Percentiles rank a stretch among this genome's conserved stretches.
Conservation (phyloP, 2,888 invertebrate species). For the Allophyes oxyacanthae region DNA sequence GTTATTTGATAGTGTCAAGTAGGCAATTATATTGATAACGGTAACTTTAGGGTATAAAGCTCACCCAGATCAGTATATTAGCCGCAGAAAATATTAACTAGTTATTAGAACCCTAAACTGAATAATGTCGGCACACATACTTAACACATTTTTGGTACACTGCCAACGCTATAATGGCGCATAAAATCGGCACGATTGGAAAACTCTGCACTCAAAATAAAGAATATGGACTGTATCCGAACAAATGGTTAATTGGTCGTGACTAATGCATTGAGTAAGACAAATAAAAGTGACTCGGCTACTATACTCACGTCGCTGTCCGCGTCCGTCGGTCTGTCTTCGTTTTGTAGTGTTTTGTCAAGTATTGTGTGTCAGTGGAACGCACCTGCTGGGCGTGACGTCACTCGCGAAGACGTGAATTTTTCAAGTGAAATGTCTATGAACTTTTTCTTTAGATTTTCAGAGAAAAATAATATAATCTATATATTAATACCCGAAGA, state of each 20-base stretch:
- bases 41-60: too few species aligned
- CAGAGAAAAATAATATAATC: too few species aligned
- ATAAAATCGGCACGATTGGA: constrained; percentile 42
- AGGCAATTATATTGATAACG: too few species aligned
- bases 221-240: constrained; percentile 38
- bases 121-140: constrained; percentile 21
- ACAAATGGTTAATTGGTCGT: constrained; percentile 56
- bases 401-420: constrained; percentile 39
- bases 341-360: constrained; percentile 57
- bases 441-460: constrained; percentile 24
- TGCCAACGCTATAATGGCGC: constrained; percentile 41
- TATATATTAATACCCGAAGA: too few species aligned
- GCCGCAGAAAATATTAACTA: too few species aligned
- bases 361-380: constrained; percentile 64
- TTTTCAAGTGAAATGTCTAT: constrained; percentile 23
- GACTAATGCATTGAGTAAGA: constrained; percentile 63
- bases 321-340: constrained; percentile 49
- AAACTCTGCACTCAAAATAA: constrained; percentile 32
- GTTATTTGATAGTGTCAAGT: too few species aligned
- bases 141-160: constrained; percentile 42
- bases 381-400: constrained; percentile 63
- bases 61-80: too few species aligned
- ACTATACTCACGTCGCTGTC: constrained; percentile 53
- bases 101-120: constrained; percentile 25
- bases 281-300: constrained; percentile 62